phyloP scores from a whole-genome alignment of 2,888 invertebrate genomes.

The Sarcophaga variegata region DNA sequence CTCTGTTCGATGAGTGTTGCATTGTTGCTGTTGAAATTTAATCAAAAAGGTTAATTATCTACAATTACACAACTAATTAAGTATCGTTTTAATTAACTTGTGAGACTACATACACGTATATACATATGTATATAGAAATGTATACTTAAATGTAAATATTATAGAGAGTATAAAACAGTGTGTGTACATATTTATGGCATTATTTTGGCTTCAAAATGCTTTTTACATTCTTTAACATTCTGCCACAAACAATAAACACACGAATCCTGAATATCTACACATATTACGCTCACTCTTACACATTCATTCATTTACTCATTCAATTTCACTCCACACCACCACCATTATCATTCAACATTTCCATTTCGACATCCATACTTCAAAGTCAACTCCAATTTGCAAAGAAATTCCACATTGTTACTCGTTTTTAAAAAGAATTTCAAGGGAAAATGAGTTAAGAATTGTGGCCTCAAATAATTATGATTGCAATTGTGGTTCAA shows the following conservation, averaged over 20 bases:
- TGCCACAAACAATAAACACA: conserved; percentile 29
- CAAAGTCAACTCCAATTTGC: conserved; percentile 44
- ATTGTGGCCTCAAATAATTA: conserved; percentile 39
- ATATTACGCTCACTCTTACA: conserved; percentile 18
- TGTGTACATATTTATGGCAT: conserved; percentile 27
- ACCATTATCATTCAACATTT: too few relatives aligned
- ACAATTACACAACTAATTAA: conserved; percentile 70
- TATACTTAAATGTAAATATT: neutral
- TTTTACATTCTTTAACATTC: conserved; percentile 51
- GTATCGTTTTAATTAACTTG: conserved; percentile 67
- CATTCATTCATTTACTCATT: neutral
- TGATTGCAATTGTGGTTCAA: conserved; percentile 29
- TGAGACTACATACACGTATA: neutral
- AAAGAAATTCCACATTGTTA: too few relatives aligned
- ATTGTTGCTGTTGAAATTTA: conserved; percentile 63
- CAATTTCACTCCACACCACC: too few relatives aligned
- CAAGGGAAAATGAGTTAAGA: neutral
- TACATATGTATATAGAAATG: conserved; percentile 10
- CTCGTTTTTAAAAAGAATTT: neutral
- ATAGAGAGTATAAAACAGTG: neutral
- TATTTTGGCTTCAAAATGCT: conserved; percentile 42
- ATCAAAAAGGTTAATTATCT: conserved; percentile 67
- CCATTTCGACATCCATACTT: conserved; percentile 39
- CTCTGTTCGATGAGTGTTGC: conserved; percentile 1
- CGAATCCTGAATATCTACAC: conserved; percentile 47